Evolutionary conservation across 1,140 invertebrate genomes (phyloP).

Genomic region (Ooceraea biroi): DNA sequence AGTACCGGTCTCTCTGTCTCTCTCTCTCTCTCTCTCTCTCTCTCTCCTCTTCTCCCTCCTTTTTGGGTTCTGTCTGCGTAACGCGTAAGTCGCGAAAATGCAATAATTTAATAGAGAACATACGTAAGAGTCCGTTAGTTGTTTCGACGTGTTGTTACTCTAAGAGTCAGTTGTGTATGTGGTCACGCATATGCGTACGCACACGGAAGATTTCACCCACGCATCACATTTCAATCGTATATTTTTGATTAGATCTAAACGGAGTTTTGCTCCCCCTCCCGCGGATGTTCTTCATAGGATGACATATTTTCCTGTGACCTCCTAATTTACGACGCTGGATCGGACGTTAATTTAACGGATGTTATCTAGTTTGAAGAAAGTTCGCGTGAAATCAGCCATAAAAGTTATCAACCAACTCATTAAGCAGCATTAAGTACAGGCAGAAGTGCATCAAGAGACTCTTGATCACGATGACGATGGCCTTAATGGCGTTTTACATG

Average conservation of each 20-base stretch:
- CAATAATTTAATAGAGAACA: slow-evolving; percentile 69
- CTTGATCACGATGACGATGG: slow-evolving; percentile 43
- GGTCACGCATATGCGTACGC: neutral
- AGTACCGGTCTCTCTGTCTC: slow-evolving; percentile 44
- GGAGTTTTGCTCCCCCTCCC: neutral
- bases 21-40: slow-evolving; percentile 13
- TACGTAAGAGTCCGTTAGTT: slow-evolving; percentile 43
- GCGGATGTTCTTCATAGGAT: neutral
- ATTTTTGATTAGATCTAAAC: neutral
- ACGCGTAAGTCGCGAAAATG: slow-evolving; percentile 38
- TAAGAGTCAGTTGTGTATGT: neutral
- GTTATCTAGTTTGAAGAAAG: neutral
- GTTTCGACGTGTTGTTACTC: slow-evolving; percentile 16
- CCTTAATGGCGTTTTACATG: slow-evolving; percentile 39
- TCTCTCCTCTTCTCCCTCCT: neutral
- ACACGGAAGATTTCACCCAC: neutral
- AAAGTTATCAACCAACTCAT: slow-evolving; percentile 6
- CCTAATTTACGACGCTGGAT: slow-evolving; percentile 5
- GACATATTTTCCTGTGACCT: neutral
- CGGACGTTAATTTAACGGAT: neutral
- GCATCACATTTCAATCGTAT: neutral
- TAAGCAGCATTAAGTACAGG: neutral
- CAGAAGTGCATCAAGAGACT: neutral
- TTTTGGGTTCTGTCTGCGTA: neutral
- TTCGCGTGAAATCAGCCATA: neutral